Evolutionary conservation across 2,888 invertebrate genomes (phyloP).

Genomic region (Fabriciana adippe): DNA sequence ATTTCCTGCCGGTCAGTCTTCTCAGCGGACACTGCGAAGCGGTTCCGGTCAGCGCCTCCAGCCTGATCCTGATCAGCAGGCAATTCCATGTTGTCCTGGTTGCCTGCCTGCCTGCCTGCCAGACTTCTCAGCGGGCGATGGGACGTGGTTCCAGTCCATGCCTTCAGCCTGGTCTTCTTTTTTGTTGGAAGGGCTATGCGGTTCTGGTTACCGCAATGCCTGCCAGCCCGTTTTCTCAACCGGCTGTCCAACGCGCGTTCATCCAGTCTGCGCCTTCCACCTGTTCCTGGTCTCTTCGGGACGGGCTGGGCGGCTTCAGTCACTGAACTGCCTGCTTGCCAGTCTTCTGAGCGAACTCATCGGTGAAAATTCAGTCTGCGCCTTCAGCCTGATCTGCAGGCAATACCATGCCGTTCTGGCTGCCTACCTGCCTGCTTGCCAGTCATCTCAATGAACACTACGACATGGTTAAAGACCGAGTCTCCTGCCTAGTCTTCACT

Average conservation of each 20-base stretch:
- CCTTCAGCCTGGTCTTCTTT: not conserved
- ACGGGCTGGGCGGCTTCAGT: not conserved
- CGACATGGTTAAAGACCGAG: not conserved
- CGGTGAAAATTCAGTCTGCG: not conserved
- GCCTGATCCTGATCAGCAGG: too few relatives aligned
- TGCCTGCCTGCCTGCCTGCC: not conserved
- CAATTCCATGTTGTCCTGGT: not conserved
- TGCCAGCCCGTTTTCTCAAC: not conserved
- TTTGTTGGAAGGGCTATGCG: not conserved
- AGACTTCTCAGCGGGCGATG: not conserved
- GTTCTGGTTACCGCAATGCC: not conserved
- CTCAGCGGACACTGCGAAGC: not conserved
- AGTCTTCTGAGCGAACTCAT: not conserved
- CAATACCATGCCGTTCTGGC: not conserved
- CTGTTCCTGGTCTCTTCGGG: too few relatives aligned
- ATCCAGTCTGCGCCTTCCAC: too few relatives aligned
- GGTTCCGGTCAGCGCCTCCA: not conserved
- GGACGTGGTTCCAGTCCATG: too few relatives aligned
- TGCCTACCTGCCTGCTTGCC: slow-evolving; percentile 1
- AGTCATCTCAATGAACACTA: not conserved
- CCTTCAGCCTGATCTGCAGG: not conserved
- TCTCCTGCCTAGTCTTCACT: not conserved
- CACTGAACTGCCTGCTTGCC: not conserved
- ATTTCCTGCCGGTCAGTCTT: not conserved
- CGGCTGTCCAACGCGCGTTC: not conserved